Evolutionary conservation across 1,140 invertebrate genomes (phyloP).

Genomic region (Polypedilum vanderplanki): DNA sequence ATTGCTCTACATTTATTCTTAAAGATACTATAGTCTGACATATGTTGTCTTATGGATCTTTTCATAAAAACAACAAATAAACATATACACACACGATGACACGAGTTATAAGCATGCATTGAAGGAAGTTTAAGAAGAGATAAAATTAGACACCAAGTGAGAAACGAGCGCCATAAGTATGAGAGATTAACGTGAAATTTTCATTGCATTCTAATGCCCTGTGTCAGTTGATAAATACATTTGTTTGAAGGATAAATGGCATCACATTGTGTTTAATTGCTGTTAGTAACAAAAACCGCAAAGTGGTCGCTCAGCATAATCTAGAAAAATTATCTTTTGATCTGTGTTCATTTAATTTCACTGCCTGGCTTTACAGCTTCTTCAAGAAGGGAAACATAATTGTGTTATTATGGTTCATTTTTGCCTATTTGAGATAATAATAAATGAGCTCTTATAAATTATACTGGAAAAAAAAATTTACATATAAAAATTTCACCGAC

Average conservation of each 20-base stretch:
- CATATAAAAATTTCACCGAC: too few species aligned
- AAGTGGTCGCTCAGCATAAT: background rate
- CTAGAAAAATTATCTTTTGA: conserved; percentile 29
- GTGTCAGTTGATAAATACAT: background rate
- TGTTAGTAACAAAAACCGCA: background rate
- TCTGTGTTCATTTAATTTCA: conserved; percentile 18
- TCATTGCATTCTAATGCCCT: background rate
- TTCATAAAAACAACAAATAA: conserved; percentile 27
- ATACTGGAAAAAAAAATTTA: background rate
- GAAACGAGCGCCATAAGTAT: too few species aligned
- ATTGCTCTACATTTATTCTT: background rate
- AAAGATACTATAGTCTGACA: conserved; percentile 18
- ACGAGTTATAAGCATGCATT: background rate
- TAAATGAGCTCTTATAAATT: conserved; percentile 14
- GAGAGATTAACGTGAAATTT: background rate
- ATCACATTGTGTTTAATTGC: background rate
- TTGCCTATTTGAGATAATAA: background rate
- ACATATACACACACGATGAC: background rate
- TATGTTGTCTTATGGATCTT: background rate
- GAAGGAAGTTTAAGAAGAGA: background rate
- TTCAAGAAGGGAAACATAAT: conserved; percentile 1
- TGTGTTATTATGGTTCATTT: background rate
- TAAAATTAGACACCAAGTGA: conserved; percentile 15
- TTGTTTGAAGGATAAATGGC: background rate
- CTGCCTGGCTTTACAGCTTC: background rate